Evolutionary conservation across 2,888 invertebrate genomes (phyloP).

Genomic region (Therioaphis trifolii): DNA sequence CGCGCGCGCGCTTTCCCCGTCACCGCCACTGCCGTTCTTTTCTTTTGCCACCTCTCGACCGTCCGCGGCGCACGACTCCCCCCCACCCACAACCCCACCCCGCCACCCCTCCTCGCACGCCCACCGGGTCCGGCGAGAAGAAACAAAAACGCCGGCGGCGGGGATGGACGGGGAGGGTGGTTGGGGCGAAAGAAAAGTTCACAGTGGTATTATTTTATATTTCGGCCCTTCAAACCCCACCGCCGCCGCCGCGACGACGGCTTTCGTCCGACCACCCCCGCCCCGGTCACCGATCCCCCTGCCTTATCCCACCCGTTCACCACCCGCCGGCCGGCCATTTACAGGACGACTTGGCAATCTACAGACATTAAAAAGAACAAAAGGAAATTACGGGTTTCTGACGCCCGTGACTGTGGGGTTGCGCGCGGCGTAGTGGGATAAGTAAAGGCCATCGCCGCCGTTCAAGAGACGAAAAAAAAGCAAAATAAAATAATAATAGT

Average conservation of each 20-base stretch:
- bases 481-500: not conserved
- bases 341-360: constrained; percentile 61
- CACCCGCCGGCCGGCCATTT: constrained; percentile 34
- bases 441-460: constrained; percentile 56
- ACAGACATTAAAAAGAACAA: constrained; percentile 63
- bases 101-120: not conserved
- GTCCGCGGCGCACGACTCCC: not conserved
- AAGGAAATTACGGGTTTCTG: constrained; percentile 61
- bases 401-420: not conserved
- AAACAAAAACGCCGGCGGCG: constrained; percentile 54
- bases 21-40: not conserved
- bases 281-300: not conserved
- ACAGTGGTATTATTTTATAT: constrained; percentile 61
- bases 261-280: not conserved
- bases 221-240: constrained; percentile 54
- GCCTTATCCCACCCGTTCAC: not conserved
- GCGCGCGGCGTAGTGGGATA: not conserved
- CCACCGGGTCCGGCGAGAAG: constrained; percentile 43
- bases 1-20: not conserved
- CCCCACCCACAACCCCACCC: not conserved
- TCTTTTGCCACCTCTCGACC: constrained; percentile 56
- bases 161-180: not conserved
- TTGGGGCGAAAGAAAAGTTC: constrained; percentile 61
- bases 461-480: constrained; percentile 8
- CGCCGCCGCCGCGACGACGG: not conserved